phyloP scores from a whole-genome alignment of 2,797 vertebrate species.

The Darevskia nairensis region DNA sequence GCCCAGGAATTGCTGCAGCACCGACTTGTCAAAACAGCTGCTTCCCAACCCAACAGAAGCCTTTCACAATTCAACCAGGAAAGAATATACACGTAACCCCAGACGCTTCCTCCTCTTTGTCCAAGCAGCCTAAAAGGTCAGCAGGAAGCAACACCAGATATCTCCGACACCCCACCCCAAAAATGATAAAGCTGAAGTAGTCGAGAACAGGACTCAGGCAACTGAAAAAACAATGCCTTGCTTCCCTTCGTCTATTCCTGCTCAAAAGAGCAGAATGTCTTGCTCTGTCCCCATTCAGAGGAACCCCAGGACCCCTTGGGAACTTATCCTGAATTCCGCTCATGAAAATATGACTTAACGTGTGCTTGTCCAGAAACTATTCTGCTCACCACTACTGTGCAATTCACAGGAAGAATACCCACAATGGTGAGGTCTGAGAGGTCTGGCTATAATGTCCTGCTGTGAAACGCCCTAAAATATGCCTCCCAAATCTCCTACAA shows the following conservation, averaged over 20 bases:
- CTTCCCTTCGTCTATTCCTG: not conserved
- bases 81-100: not conserved
- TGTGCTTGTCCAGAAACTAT: too few species aligned
- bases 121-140: not conserved
- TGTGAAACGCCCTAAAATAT: not conserved
- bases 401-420: not conserved
- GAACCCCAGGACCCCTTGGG: not conserved
- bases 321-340: not conserved
- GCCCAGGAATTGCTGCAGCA: not conserved
- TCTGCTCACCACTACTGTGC: not conserved
- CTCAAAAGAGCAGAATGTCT: not conserved
- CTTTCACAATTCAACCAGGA: not conserved
- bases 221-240: not conserved
- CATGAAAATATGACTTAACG: not conserved
- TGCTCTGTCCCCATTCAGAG: not conserved
- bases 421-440: not conserved
- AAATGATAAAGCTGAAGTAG: not conserved
- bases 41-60: conserved; percentile 17
- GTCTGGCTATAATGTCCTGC: not conserved
- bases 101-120: conserved; percentile 26
- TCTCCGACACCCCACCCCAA: not conserved
- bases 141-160: conserved; percentile 29
- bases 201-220: not conserved
- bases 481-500: not conserved
- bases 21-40: not conserved